Percentiles rank a stretch among this genome's conserved stretches.
These are phyloP conservation scores for Ips nitidus DNA, from an alignment of 1,140 invertebrate genomes.

Conservation along the genomic window DNA sequence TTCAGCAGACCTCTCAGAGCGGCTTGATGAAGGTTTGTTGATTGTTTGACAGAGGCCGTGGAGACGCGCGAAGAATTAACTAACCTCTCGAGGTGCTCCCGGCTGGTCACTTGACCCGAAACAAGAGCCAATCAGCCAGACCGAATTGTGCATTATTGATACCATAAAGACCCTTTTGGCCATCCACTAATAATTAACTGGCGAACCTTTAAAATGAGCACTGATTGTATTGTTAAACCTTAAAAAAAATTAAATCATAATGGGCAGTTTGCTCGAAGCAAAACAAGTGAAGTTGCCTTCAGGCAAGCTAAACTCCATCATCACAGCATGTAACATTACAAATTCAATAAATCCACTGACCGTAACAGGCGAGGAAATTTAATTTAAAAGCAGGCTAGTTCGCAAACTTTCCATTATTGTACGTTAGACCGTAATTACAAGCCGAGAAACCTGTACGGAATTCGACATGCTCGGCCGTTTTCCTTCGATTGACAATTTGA, in stretches of 20 bases:
- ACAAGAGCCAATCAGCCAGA: slow-evolving; percentile 35
- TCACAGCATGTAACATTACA: slow-evolving; percentile 28
- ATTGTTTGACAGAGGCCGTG: slow-evolving; percentile 53
- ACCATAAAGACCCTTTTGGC: slow-evolving; percentile 13
- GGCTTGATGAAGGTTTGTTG: slow-evolving; percentile 52
- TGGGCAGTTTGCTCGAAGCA: too few species aligned
- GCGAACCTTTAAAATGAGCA: not conserved
- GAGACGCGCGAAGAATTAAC: slow-evolving; percentile 54
- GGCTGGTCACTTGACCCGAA: slow-evolving; percentile 30
- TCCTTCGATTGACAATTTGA: slow-evolving; percentile 31
- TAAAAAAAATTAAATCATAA: not conserved
- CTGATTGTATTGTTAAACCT: not conserved
- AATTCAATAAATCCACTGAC: slow-evolving; percentile 35
- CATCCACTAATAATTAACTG: slow-evolving; percentile 9
- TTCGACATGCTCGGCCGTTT: slow-evolving; percentile 13
- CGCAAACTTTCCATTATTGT: slow-evolving; percentile 32
- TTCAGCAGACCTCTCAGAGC: slow-evolving; percentile 50
- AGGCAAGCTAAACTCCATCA: not conserved
- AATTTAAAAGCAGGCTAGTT: slow-evolving; percentile 34
- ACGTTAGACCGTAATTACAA: slow-evolving; percentile 35
- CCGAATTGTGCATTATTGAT: slow-evolving; percentile 20
- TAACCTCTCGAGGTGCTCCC: slow-evolving; percentile 41
- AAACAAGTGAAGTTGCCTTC: too few species aligned
- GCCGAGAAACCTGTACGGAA: slow-evolving; percentile 32
- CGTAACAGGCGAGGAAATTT: slow-evolving; percentile 32